Evolutionary conservation across 1,140 invertebrate genomes (phyloP), one percentile per base, ranked within the genome.

Genomic region (Tigriopus japonicus): DNA sequence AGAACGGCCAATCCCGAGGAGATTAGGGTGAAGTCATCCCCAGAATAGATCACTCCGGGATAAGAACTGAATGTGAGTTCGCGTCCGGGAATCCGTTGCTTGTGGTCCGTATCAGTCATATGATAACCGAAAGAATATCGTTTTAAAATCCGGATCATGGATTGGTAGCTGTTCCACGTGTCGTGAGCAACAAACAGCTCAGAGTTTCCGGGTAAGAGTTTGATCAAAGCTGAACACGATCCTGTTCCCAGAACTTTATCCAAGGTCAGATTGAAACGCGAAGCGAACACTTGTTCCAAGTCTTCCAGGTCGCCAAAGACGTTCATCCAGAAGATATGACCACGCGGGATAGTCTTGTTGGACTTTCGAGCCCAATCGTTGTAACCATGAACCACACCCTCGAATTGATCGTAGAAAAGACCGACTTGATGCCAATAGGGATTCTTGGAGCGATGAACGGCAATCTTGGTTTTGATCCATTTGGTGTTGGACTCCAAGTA

Each of bases 91-190:
- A 63, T 24, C n/a, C 60, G 59, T 24, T 58, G n/a, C 42, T 53
- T 15, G n/a, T 53, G 23, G n/a, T 54, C 55, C 13, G 52, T 59
- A 0, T 77, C 74, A 41, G 77, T 74, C 24, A 75, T 68, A 63
- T 83, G 84, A 67, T 83, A 90, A 63, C 79, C 79, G 59, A 94
- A 82, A 65, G 84, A 84, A 72, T 95, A 95, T 62, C 82, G 81
- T 71, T 96, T 96, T 66, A 92, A 74, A 15, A 95, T 80, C 64
- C 88, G 76, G 53, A 92, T 73, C 90, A 96, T 94, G 64, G 80
- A 81, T 21, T 79, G 77, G 67, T 88, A 94, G 59, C 70, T 70
- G 66, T 72, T 76, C 73, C 81, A 83, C 0, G 84, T 81, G 59
- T 80, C 81, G 68, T 86, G 83, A 15, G 79, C 75, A 42, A 82